phyloP scores from a whole-genome alignment of 2,888 invertebrate species.

The Aphidius colemani region DNA sequence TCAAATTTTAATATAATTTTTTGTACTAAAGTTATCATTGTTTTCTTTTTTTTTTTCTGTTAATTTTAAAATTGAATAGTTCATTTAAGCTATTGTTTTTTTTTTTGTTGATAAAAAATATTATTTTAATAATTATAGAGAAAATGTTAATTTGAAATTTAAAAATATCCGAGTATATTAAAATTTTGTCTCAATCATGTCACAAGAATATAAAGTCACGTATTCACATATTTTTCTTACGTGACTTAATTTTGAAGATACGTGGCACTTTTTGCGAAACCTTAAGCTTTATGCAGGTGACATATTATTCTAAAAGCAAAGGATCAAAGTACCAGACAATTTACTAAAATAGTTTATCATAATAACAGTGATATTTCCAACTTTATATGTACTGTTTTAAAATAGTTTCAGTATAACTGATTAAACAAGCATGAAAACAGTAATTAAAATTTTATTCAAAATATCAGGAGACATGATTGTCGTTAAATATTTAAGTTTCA shows the following conservation, averaged over 20 bases:
- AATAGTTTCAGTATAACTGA: neutral
- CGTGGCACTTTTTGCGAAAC: slow-evolving; percentile 1
- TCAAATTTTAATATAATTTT: too few species aligned
- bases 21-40: too few species aligned
- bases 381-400: neutral
- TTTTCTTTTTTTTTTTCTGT: too few species aligned
- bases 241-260: slow-evolving; percentile 17
- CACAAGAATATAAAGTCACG: neutral
- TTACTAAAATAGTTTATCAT: neutral
- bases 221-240: slow-evolving; percentile 16
- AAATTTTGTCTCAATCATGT: neutral
- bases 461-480: too few species aligned
- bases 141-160: neutral
- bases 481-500: too few species aligned
- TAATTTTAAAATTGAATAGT: too few species aligned
- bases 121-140: too few species aligned
- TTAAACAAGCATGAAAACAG: neutral
- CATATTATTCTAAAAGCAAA: slow-evolving; percentile 13
- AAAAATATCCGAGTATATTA: neutral
- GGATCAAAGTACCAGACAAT: slow-evolving; percentile 7
- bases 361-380: neutral
- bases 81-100: too few species aligned
- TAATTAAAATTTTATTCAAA: neutral
- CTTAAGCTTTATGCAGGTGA: slow-evolving; percentile 11
- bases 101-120: too few species aligned